These are phyloP conservation scores for Acleris literana DNA, from an alignment of 2,888 invertebrate species.

Conservation along the genomic window DNA sequence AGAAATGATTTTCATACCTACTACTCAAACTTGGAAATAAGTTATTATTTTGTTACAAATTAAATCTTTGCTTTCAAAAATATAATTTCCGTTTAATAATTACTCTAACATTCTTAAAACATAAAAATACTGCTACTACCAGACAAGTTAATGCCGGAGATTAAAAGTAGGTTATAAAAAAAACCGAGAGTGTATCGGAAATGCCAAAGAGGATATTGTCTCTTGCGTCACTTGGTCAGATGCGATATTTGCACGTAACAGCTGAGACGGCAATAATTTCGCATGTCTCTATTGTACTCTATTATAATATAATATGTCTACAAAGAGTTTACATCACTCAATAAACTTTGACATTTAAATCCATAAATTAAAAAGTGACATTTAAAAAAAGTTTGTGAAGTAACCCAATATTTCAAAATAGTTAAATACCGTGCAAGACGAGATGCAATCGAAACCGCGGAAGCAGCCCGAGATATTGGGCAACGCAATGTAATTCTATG, in stretches of 20 bases:
- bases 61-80: no score
- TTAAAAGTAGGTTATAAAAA: constrained; percentile 1
- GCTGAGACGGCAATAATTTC: neutral
- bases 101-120: no score
- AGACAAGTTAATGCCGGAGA: neutral
- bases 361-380: no score
- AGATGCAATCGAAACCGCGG: constrained; percentile 22
- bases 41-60: no score
- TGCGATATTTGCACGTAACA: constrained; percentile 3
- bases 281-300: neutral
- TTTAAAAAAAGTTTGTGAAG: neutral
- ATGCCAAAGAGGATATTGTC: neutral
- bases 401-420: constrained; percentile 17
- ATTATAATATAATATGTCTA: no score
- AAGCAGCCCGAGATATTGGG: constrained; percentile 28
- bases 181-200: neutral
- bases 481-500: constrained; percentile 33
- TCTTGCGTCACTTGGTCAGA: constrained; percentile 1
- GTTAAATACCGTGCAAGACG: constrained; percentile 18
- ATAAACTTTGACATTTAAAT: no score
- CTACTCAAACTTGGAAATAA: no score
- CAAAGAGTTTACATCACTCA: no score
- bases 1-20: no score
- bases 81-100: no score
- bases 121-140: no score